phyloP scores from a whole-genome alignment of 1,140 invertebrate genomes.

The Plutomurus gul region DNA sequence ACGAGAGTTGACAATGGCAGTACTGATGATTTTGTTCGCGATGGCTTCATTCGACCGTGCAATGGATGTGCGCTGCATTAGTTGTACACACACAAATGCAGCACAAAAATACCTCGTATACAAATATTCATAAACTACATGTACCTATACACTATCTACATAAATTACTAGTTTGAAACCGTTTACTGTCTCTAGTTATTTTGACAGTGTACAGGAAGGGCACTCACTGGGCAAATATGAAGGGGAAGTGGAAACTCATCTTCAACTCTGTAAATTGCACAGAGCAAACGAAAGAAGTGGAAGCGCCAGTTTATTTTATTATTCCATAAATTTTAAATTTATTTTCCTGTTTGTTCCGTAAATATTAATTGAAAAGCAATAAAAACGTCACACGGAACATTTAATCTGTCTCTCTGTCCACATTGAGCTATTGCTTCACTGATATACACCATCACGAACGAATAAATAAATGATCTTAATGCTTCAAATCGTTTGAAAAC shows the following conservation, averaged over 20 bases:
- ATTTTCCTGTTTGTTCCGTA: not conserved
- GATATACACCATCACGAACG: not conserved
- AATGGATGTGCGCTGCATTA: too few relatives aligned
- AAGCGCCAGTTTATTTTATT: not conserved
- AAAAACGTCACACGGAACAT: not conserved
- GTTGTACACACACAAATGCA: too few relatives aligned
- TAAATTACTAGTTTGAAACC: not conserved
- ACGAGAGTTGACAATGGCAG: too few relatives aligned
- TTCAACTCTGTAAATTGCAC: not conserved
- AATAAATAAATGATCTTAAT: conserved; percentile 4
- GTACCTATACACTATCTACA: not conserved
- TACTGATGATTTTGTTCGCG: too few relatives aligned
- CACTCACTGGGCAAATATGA: not conserved
- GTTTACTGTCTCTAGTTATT: too few relatives aligned
- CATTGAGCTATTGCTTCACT: not conserved
- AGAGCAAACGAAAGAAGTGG: not conserved
- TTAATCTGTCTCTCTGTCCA: not conserved
- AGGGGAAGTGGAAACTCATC: not conserved
- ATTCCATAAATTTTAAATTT: conserved; percentile 13
- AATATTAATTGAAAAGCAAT: not conserved
- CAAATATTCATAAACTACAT: not conserved
- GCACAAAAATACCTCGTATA: too few relatives aligned
- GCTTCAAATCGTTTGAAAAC: not conserved
- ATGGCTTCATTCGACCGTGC: too few relatives aligned
- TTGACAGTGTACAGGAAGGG: too few relatives aligned